Evolutionary conservation across 2,113 vertebrate species (phyloP).

Genomic region (Panthera uncia): DNA sequence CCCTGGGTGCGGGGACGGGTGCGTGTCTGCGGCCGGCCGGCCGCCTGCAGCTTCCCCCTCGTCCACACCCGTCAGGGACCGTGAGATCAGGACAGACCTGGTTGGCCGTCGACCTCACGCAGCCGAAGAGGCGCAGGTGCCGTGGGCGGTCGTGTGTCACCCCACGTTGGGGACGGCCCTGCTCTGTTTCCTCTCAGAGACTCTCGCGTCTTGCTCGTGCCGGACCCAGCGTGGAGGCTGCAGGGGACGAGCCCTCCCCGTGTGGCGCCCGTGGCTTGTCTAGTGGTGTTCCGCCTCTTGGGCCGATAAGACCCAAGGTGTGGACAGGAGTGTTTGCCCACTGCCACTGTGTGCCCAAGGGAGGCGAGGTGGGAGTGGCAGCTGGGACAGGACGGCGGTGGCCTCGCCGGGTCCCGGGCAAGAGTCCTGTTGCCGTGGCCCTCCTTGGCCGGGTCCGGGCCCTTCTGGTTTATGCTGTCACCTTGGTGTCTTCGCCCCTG

Average conservation of each 20-base stretch:
- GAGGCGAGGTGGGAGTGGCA: neutral
- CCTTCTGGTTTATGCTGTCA: fast-evolving
- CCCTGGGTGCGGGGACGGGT: neutral
- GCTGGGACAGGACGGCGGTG: neutral
- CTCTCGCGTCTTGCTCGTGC: neutral
- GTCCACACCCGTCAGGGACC: neutral
- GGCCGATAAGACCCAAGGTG: fast-evolving
- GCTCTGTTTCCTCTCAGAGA: neutral
- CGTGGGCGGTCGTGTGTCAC: too few species aligned
- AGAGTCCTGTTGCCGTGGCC: neutral
- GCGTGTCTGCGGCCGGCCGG: neutral
- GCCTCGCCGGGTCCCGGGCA: neutral
- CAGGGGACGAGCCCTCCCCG: too few species aligned
- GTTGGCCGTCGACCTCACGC: neutral
- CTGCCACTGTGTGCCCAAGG: neutral
- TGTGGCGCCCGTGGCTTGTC: fast-evolving
- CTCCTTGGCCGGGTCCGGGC: too few species aligned
- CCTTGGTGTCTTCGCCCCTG: neutral
- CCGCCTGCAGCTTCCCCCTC: neutral
- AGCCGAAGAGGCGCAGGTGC: fast-evolving
- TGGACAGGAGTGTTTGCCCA: fast-evolving
- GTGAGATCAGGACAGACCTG: neutral
- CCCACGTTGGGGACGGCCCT: neutral
- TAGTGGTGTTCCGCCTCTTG: neutral
- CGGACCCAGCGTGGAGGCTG: neutral